phyloP scores from a whole-genome alignment of 2,113 vertebrate species.

The Paradoxurus hermaphroditus region DNA sequence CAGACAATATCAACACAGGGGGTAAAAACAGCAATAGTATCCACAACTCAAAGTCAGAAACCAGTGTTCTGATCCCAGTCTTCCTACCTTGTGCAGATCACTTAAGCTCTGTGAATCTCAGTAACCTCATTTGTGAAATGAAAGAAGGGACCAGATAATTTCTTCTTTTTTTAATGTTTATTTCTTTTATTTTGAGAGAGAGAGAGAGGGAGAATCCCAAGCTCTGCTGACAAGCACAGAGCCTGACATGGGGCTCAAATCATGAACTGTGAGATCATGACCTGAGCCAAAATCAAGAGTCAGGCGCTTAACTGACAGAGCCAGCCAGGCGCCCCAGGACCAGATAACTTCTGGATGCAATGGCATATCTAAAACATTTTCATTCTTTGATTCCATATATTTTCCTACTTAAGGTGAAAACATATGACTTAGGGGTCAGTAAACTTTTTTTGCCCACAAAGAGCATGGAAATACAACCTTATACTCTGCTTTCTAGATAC shows the following conservation, averaged over 20 bases:
- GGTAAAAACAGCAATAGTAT: background rate
- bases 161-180: too few species aligned
- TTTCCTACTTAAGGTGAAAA: background rate
- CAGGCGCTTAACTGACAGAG: too few species aligned
- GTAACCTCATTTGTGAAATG: background rate
- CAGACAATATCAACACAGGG: background rate
- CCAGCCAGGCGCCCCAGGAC: too few species aligned
- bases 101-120: background rate
- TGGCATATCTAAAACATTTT: background rate
- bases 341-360: background rate
- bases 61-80: background rate
- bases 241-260: too few species aligned
- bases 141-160: background rate
- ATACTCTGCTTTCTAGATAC: background rate
- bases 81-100: background rate
- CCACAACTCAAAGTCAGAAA: background rate
- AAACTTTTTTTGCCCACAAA: background rate
- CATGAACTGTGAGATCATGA: too few species aligned
- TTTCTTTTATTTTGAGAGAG: too few species aligned
- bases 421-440: background rate
- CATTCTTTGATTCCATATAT: background rate
- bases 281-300: too few species aligned
- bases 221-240: too few species aligned
- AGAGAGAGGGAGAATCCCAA: too few species aligned
- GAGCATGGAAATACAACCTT: background rate